Base-by-base conservation (phyloP, 2,888 invertebrate species). In the Geophilus truncorum region DNA sequence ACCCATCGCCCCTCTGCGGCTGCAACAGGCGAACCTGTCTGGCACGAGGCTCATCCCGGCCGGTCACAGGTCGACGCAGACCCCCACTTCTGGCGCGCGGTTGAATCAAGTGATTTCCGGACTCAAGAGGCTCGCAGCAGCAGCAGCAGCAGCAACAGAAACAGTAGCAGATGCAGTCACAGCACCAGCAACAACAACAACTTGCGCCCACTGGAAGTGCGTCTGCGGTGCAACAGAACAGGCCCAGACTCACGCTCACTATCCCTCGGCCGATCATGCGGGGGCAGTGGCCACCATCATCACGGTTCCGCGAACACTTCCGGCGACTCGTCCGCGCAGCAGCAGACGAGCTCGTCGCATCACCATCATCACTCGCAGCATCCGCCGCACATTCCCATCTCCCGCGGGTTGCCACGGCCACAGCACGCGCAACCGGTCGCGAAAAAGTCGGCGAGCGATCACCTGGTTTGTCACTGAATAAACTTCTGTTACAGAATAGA, bases 11-110 rank as follows among this genome's bases (percentile, higher is more conserved):
- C 76, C 76, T 5, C 18, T 80, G 9, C 32, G 80, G 34, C 18
- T 79, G 18, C 57, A 51, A 21, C 80, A 80, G 25, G 76, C 76
- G 3, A 80, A 80, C 25, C n/a, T 80, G n/a, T 34, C 75, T 7
- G 80, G 80, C 23, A 80, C 80, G 15, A 9, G 80, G n/a, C 76
- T 80, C 18, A 80, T 80, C 18, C 80, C 80, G 2, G 80, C 80
- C n/a, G 80, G 80, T n/a, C 80, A 80, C 18, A 23, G 80, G 12
- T 80, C 80, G 23, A 80, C 80, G 36, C 80, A 80, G 51, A 80
- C 80, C 3, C 80, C 80, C 18, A 28, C 51, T 9, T 45, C 80
- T 0, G 80, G 80, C n/a, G 32, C 80, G 2, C 21, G 76, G 7
- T 75, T 80, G 18, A 80, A 80, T 36, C 80, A 80, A 28, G 79